Percentiles rank a stretch among this genome's conserved stretches.
Conservation (phyloP, 2,113 vertebrate species). For the Pongo abelii region DNA sequence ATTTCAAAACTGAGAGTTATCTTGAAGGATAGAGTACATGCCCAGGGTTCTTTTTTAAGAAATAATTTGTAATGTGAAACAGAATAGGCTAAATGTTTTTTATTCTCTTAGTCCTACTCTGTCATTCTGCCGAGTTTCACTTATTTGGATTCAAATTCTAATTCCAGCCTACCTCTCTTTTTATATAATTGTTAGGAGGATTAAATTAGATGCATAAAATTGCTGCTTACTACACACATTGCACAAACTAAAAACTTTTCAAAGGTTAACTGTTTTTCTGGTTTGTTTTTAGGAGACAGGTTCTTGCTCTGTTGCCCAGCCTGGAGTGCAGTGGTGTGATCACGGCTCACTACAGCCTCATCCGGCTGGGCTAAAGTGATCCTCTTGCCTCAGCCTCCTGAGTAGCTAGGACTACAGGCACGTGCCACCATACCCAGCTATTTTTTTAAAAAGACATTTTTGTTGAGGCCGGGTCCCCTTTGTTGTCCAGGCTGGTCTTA, state of each 20-base stretch:
- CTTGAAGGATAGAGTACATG: neutral
- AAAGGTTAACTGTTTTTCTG: neutral
- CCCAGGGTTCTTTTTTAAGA: neutral
- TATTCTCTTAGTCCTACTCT: neutral
- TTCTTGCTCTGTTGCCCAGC: no score
- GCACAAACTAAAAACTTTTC: neutral
- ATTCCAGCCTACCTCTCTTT: neutral
- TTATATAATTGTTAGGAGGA: neutral
- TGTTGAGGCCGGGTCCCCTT: no score
- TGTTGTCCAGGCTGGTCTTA: no score
- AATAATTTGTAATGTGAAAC: neutral
- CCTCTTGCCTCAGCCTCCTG: no score
- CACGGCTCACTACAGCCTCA: no score
- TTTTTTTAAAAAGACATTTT: no score
- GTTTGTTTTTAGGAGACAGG: no score
- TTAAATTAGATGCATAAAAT: conserved; percentile 17
- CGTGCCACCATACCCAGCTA: no score
- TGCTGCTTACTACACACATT: neutral
- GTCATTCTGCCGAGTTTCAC: neutral
- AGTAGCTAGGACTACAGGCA: no score
- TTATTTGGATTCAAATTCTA: conserved; percentile 6
- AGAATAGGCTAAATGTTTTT: neutral
- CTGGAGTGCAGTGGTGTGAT: no score
- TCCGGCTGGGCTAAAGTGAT: no score
- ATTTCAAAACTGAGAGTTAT: neutral